phyloP scores from a whole-genome alignment of 30 jellyfish, hydroid and myxozoan species.

The Phacellophora camtschatica region DNA sequence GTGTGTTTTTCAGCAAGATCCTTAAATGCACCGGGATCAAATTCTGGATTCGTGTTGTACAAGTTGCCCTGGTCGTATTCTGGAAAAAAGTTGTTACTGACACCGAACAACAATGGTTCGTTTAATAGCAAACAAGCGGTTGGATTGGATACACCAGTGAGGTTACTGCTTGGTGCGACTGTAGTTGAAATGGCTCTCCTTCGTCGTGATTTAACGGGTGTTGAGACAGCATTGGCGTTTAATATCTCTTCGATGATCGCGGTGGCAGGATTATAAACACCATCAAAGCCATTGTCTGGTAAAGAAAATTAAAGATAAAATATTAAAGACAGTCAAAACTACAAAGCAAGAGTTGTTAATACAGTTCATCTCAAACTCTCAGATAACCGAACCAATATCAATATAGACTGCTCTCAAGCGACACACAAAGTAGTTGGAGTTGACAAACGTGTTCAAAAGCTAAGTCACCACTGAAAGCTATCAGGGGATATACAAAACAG shows the following conservation, averaged over 20 bases:
- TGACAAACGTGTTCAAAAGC: neutral
- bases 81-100: constrained; percentile 76
- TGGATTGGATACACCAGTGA: constrained; percentile 84
- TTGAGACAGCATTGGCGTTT: constrained; percentile 33
- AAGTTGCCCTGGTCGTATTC: constrained; percentile 82
- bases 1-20: constrained; percentile 81
- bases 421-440: too few relatives aligned
- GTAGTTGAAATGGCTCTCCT: constrained; percentile 65
- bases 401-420: too few relatives aligned
- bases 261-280: constrained; percentile 84
- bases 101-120: constrained; percentile 85
- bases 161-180: constrained; percentile 63
- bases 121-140: constrained; percentile 73
- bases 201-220: constrained; percentile 35
- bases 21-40: constrained; percentile 91
- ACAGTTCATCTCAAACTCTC: too few relatives aligned
- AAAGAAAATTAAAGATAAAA: too few relatives aligned
- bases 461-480: neutral
- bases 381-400: too few relatives aligned
- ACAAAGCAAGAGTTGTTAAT: too few relatives aligned
- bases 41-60: constrained; percentile 88
- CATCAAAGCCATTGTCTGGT: constrained; percentile 65
- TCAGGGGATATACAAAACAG: too few relatives aligned
- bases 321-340: too few relatives aligned
- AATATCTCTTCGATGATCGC: constrained; percentile 39